Conservation (phyloP, 2,797 vertebrate species). For the Labeo calbasu region DNA sequence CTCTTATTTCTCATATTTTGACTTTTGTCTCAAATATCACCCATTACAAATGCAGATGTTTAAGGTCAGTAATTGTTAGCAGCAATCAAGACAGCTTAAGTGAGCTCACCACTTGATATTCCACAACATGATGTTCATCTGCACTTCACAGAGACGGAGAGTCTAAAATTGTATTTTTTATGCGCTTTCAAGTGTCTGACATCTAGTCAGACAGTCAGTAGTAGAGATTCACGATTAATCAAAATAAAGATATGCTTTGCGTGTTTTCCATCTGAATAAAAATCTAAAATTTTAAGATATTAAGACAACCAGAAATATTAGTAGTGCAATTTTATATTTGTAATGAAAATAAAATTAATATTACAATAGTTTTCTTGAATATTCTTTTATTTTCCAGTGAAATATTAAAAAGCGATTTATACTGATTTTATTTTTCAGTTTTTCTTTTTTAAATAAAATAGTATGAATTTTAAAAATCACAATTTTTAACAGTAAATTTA, state of each 20-base stretch:
- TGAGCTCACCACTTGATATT: not conserved
- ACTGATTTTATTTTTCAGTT: not conserved
- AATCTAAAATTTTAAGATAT: not conserved
- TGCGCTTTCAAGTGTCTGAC: not conserved
- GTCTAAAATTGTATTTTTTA: not conserved
- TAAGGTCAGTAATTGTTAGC: not conserved
- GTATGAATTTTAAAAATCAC: not conserved
- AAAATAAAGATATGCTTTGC: not conserved
- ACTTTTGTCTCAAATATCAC: not conserved
- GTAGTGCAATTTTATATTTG: no score
- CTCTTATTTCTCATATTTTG: not conserved
- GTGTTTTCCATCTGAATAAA: not conserved
- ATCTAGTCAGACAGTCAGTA: not conserved
- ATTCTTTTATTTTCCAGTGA: not conserved
- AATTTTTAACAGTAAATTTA: no score
- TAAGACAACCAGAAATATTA: no score
- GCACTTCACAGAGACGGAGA: not conserved
- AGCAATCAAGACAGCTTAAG: not conserved
- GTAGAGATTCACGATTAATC: not conserved
- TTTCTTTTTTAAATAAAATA: not conserved
- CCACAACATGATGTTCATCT: not conserved
- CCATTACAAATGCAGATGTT: not conserved
- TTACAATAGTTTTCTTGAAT: not conserved
- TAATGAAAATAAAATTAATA: no score
- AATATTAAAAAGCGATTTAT: not conserved